A percentile compares a stretch with the other conserved stretches of the same genome.
These are phyloP conservation scores for Orthosia gracilis DNA, from an alignment of 2,888 invertebrate genomes.

Conservation along the genomic window DNA sequence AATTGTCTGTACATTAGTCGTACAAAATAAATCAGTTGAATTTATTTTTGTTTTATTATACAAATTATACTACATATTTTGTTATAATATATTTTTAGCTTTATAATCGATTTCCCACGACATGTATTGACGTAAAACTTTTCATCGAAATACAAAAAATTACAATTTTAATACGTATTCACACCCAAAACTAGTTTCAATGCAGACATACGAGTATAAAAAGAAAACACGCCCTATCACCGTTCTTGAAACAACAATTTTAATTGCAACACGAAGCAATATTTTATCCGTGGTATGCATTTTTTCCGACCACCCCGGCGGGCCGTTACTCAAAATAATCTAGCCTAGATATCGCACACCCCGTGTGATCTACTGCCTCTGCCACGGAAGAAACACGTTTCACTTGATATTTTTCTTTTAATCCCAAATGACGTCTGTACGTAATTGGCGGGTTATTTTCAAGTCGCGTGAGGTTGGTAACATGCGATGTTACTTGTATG, in stretches of 20 bases:
- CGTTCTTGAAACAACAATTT: slow-evolving; percentile 77
- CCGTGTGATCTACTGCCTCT: slow-evolving; percentile 83
- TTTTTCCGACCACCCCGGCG: slow-evolving; percentile 74
- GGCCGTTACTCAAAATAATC: slow-evolving; percentile 90
- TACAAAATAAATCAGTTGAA: not conserved
- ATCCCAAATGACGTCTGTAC: slow-evolving; percentile 80
- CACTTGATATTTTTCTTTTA: slow-evolving; percentile 78
- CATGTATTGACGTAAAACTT: not conserved
- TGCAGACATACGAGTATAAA: slow-evolving; percentile 40
- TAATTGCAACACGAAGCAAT: slow-evolving; percentile 88
- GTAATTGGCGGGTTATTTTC: slow-evolving; percentile 73
- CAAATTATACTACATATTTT: not conserved
- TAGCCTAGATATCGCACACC: slow-evolving; percentile 86
- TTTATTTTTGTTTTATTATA: not conserved
- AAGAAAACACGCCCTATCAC: slow-evolving; percentile 47
- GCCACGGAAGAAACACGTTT: slow-evolving; percentile 81
- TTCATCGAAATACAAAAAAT: not conserved
- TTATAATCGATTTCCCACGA: not conserved
- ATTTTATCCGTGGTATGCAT: slow-evolving; percentile 85
- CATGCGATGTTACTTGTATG: slow-evolving; percentile 55
- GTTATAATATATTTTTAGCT: not conserved
- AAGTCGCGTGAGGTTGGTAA: slow-evolving; percentile 74
- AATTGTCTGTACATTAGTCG: not conserved
- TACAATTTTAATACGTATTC: not conserved
- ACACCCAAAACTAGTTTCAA: slow-evolving; percentile 25